phyloP scores from a whole-genome alignment of 53 echinoderm and acorn worm genomes.

The Temnopleurus reevesii region DNA sequence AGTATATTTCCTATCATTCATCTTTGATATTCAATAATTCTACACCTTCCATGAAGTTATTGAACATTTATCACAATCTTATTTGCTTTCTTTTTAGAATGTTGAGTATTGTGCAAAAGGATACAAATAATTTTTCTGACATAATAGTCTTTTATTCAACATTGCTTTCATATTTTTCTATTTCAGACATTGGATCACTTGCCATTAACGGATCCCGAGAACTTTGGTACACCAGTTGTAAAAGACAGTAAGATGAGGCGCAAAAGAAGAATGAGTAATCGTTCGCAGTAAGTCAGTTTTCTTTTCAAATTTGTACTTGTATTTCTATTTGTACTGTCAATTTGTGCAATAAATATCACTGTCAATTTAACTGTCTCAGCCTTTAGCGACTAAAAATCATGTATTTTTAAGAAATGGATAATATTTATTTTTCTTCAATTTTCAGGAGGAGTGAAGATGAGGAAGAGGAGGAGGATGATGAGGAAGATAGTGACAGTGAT shows the following conservation, averaged over 20 bases:
- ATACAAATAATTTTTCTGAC: background rate
- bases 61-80: too few relatives aligned
- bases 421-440: background rate
- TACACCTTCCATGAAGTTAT: too few relatives aligned
- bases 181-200: slow-evolving; percentile 92
- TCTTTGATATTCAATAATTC: too few relatives aligned
- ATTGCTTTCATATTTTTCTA: background rate
- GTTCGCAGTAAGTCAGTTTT: slow-evolving; percentile 73
- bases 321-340: too few relatives aligned
- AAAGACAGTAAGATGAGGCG: slow-evolving; percentile 66
- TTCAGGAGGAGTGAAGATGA: slow-evolving; percentile 43
- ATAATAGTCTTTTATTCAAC: background rate
- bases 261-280: slow-evolving; percentile 70
- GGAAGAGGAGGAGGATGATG: slow-evolving; percentile 76
- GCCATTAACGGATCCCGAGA: slow-evolving; percentile 96
- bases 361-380: too few relatives aligned
- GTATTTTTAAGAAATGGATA: too few relatives aligned
- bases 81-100: too few relatives aligned
- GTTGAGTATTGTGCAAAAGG: too few relatives aligned
- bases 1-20: background rate
- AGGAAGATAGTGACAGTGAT: slow-evolving; percentile 45
- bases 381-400: too few relatives aligned
- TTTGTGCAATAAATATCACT: too few relatives aligned
- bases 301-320: background rate
- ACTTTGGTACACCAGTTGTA: slow-evolving; percentile 98